Conservation (phyloP, 2,113 vertebrate genomes). For the Eolophus roseicapilla region DNA sequence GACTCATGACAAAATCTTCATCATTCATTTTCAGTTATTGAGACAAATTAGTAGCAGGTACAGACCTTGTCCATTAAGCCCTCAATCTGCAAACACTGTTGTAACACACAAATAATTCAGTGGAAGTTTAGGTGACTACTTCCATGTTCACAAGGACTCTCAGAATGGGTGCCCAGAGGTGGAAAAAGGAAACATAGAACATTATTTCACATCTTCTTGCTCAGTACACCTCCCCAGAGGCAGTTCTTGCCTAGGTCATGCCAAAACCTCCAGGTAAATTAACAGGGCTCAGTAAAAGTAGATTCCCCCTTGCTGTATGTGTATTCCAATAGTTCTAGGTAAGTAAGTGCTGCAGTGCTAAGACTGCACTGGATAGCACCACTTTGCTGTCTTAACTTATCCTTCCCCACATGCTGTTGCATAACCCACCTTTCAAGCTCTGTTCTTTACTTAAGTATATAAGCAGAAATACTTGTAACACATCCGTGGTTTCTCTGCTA, state of each 20-base stretch:
- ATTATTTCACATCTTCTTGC: background rate
- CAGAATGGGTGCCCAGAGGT: background rate
- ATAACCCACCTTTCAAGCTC: background rate
- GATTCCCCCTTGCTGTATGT: accelerated
- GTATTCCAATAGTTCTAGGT: background rate
- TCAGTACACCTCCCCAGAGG: background rate
- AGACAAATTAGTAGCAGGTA: background rate
- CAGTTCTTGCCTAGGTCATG: background rate
- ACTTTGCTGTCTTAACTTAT: background rate
- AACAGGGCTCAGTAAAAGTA: background rate
- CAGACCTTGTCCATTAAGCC: background rate
- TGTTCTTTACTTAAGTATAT: background rate
- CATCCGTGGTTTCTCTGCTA: background rate
- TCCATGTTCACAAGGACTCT: background rate
- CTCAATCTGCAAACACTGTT: background rate
- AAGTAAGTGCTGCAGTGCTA: background rate
- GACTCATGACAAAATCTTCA: background rate
- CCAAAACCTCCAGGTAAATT: background rate
- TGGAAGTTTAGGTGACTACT: background rate
- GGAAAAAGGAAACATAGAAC: background rate
- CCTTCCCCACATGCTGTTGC: background rate
- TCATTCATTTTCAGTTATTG: background rate
- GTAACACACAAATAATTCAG: background rate
- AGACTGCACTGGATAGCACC: background rate
- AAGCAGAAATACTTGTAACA: background rate